Conservation (phyloP, 2,797 vertebrate species). For the Intellagama lesueurii region DNA sequence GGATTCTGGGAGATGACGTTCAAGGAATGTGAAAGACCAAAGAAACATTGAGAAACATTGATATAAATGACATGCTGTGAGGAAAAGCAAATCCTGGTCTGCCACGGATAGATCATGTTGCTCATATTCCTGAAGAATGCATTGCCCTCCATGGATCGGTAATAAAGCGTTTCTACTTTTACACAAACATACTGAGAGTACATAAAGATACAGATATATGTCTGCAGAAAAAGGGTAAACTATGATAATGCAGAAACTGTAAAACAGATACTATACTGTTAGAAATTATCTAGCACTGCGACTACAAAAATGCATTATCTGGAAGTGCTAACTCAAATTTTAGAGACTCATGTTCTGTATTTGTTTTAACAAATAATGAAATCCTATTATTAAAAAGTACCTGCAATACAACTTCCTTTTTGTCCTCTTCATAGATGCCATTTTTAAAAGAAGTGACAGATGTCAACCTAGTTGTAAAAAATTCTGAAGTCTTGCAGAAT, state of each 20-base stretch:
- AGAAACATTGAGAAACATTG: no score
- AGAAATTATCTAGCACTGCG: no score
- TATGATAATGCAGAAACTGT: background rate
- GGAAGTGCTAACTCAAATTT: background rate
- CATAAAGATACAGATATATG: background rate
- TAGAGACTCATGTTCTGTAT: background rate
- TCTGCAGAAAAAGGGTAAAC: background rate
- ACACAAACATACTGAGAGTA: background rate
- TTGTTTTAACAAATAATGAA: background rate
- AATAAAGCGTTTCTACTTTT: background rate
- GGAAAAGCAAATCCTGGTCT: background rate
- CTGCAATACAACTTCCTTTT: background rate
- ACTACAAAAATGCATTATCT: background rate
- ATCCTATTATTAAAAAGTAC: background rate
- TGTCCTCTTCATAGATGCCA: background rate
- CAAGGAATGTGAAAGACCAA: no score
- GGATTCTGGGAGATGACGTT: no score
- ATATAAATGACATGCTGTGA: background rate
- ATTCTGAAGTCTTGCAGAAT: background rate
- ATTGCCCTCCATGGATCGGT: background rate
- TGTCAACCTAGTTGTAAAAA: background rate
- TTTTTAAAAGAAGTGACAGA: background rate
- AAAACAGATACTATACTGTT: background rate
- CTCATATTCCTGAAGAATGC: background rate
- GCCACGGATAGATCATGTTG: background rate